Conservation (phyloP, 2,888 invertebrate genomes). For the Hypena proboscidalis region DNA sequence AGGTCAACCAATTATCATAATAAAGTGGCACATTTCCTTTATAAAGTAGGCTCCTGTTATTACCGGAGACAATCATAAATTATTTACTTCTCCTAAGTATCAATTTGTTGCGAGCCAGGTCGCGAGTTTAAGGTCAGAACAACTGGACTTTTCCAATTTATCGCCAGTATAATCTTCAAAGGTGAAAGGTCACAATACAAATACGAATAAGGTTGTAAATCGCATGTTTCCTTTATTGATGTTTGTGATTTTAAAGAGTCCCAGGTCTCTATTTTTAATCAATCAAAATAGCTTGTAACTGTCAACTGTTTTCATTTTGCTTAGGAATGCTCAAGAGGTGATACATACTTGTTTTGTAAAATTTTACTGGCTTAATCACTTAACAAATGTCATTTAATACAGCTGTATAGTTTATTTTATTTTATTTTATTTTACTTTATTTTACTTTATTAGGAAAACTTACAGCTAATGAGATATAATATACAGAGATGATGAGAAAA, state of each 20-base stretch:
- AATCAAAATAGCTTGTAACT: conserved; percentile 8
- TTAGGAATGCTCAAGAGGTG: not conserved
- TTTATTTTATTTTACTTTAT: no score
- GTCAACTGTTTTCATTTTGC: conserved; percentile 17
- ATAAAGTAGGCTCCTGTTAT: conserved; percentile 52
- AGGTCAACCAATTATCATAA: conserved; percentile 59
- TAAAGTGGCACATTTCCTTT: conserved; percentile 57
- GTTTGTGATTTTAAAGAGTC: not conserved
- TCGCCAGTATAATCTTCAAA: no score
- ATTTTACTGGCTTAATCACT: no score
- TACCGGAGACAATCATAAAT: conserved; percentile 49
- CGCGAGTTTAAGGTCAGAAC: conserved; percentile 17
- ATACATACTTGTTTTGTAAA: not conserved
- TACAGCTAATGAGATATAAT: no score
- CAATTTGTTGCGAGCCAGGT: conserved; percentile 19
- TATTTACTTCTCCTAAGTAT: conserved; percentile 39
- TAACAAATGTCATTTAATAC: no score
- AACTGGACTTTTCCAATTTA: not conserved
- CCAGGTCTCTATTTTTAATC: conserved; percentile 6
- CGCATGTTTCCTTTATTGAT: not conserved
- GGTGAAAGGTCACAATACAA: no score
- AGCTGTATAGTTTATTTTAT: no score
- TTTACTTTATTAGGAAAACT: no score
- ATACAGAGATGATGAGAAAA: no score
- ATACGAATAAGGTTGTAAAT: not conserved